Percentiles rank a stretch among this genome's conserved stretches.
phyloP scores from a whole-genome alignment of 2,797 vertebrate species.

The Pipistrellus kuhlii region DNA sequence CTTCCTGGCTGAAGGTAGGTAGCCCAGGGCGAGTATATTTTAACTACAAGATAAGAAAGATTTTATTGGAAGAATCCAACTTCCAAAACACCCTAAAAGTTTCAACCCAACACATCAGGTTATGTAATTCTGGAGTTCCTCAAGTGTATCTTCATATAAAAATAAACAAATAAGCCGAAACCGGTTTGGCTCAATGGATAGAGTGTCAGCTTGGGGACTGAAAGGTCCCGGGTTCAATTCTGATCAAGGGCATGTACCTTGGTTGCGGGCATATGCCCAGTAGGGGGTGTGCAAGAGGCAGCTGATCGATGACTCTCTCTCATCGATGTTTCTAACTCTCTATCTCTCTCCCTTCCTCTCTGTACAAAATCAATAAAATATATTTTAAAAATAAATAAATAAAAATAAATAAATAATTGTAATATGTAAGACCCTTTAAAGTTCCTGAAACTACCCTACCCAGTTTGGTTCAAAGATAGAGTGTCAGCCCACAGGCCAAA shows the following conservation, averaged over 20 bases:
- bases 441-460: neutral
- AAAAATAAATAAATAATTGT: neutral
- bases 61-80: conserved; percentile 59
- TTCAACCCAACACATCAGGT: neutral
- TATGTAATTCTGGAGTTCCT: conserved; percentile 19
- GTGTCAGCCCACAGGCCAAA: too few relatives aligned
- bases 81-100: conserved; percentile 42
- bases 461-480: neutral
- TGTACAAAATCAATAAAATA: too few relatives aligned
- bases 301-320: too few relatives aligned
- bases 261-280: too few relatives aligned
- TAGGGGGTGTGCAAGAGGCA: too few relatives aligned
- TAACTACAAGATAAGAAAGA: conserved; percentile 87
- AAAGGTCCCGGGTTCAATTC: too few relatives aligned
- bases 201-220: too few relatives aligned
- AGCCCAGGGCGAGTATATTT: conserved; percentile 96
- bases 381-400: too few relatives aligned
- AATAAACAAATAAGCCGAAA: neutral
- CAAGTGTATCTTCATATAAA: neutral
- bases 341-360: too few relatives aligned
- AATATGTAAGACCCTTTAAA: conserved; percentile 22
- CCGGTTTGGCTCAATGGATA: too few relatives aligned
- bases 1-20: conserved; percentile 95
- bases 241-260: too few relatives aligned
- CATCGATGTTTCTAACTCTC: too few relatives aligned